Evolutionary conservation across 2,888 invertebrate genomes (phyloP), one percentile per base, ranked within the genome.

Genomic region (Charanyca ferruginea): DNA sequence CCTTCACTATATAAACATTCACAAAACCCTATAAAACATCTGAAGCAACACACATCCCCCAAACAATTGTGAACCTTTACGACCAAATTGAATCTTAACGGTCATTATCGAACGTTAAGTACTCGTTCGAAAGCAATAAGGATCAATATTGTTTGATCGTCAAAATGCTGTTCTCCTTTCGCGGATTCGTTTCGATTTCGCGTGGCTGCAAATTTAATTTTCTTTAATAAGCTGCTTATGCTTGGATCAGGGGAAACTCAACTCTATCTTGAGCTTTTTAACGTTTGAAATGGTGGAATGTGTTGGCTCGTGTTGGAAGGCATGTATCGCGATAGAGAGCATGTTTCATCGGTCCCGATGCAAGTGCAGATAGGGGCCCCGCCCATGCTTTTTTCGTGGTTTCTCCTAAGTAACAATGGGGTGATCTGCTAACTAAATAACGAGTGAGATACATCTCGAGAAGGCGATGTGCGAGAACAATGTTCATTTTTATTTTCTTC

Each of bases 381-480:
- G 95, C 95, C 95, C 94, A 89, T 91, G 93, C 90, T 95, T 95
- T 95, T 95, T 95, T 95, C 94, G 94, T 91, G 94, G 94, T 91
- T 91, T 92, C 91, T 89, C 88, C 88, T 90, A 89, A 91, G 91
- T 91, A 94, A 95, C 95, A 95, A 95, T 95, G 95, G 93, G 89
- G 89, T 92, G 94, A 95, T 95, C 94, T 91, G 94, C 91, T 94
- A 94, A 94, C 94, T 94, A 94, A 95, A 94, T 94, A 95, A 94
- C 93, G 87, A 90, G 91, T 85, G 83, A 86, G 92, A 92, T 92
- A 86, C 87, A 92, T 91, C 92, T 82, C 66, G 69, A 80, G 88
- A 86, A 87, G 88, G 86, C 88, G 88, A 87, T 89, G 90, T 89
- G 89, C 86, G 86, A 86, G 88, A 89, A 90, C 90, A 89, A 89